Conservation (phyloP, 1,140 invertebrate genomes). For the Idris sp. region DNA sequence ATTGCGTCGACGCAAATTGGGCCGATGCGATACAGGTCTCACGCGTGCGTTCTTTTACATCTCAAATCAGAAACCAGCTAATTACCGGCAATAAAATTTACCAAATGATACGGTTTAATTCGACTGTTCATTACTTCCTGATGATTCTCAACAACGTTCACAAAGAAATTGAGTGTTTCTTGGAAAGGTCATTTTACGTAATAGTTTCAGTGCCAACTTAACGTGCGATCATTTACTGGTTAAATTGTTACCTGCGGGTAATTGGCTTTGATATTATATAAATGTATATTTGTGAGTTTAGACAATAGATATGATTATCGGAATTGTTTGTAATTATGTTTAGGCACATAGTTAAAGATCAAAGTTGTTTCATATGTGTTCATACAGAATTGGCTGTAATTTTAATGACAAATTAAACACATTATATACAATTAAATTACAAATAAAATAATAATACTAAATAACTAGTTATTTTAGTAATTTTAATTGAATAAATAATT, state of each 20-base stretch:
- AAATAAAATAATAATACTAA: too few species aligned
- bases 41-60: conserved; percentile 8
- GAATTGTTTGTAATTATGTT: too few species aligned
- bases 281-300: too few species aligned
- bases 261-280: too few species aligned
- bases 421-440: too few species aligned
- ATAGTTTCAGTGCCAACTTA: conserved; percentile 23
- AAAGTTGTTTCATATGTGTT: too few species aligned
- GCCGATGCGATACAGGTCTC: conserved; percentile 11
- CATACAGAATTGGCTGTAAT: too few species aligned
- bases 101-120: conserved; percentile 41
- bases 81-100: conserved; percentile 33
- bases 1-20: conserved; percentile 20
- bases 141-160: conserved; percentile 17
- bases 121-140: conserved; percentile 39
- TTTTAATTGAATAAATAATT: too few species aligned
- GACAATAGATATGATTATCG: too few species aligned
- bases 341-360: too few species aligned
- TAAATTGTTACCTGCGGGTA: conserved; percentile 11
- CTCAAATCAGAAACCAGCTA: conserved; percentile 16
- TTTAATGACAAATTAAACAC: too few species aligned
- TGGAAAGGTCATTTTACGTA: conserved; percentile 23
- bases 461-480: too few species aligned
- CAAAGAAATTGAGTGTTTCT: conserved; percentile 24
- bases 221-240: conserved; percentile 9